phyloP scores from a whole-genome alignment of 2,888 invertebrate genomes.

The Imbricaverruca yamaguchii region DNA sequence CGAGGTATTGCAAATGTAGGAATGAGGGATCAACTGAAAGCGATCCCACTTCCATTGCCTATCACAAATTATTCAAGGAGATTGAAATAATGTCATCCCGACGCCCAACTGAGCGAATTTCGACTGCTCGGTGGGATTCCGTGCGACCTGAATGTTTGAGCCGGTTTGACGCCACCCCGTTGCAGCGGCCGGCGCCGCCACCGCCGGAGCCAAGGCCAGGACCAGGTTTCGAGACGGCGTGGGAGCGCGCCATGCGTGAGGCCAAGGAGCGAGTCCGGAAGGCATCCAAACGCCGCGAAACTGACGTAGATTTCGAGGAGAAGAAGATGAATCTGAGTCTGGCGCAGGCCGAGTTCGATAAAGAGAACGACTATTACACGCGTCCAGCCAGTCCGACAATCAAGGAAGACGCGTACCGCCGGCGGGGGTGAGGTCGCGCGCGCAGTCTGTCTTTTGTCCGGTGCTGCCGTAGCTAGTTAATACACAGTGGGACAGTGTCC shows the following conservation, averaged over 20 bases:
- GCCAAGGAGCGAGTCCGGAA: slow-evolving; percentile 73
- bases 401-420: slow-evolving; percentile 24
- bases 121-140: too few species aligned
- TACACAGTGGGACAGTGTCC: slow-evolving; percentile 25
- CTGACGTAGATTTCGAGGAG: slow-evolving; percentile 50
- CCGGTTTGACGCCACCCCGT: not conserved
- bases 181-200: not conserved
- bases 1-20: too few species aligned
- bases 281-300: slow-evolving; percentile 86
- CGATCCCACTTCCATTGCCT: too few species aligned
- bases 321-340: slow-evolving; percentile 75
- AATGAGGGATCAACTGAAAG: too few species aligned
- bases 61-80: too few species aligned
- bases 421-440: slow-evolving; percentile 1
- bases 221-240: slow-evolving; percentile 79
- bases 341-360: slow-evolving; percentile 55
- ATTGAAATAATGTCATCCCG: too few species aligned
- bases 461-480: slow-evolving; percentile 10
- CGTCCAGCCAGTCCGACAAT: slow-evolving; percentile 57
- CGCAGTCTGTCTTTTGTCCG: not conserved
- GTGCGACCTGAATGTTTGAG: not conserved
- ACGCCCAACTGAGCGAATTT: too few species aligned
- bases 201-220: slow-evolving; percentile 35
- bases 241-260: slow-evolving; percentile 90
- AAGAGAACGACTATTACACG: slow-evolving; percentile 62